phyloP scores from a whole-genome alignment of 1,140 invertebrate species.

The Stegodyphus mimosarum region DNA sequence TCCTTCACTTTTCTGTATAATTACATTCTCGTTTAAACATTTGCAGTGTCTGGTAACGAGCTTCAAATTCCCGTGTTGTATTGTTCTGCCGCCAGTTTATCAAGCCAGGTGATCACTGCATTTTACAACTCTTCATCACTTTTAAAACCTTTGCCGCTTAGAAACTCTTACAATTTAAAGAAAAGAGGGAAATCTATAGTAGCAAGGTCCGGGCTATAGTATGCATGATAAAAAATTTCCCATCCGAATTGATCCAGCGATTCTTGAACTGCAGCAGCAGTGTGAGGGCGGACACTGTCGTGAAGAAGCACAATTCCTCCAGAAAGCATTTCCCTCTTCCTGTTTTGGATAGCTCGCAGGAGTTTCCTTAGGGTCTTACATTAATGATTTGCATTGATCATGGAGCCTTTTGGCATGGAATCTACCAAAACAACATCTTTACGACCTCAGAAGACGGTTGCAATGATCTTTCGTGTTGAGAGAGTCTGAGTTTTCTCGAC shows the following conservation, averaged over 20 bases:
- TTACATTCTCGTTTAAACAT: no score
- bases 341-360: neutral
- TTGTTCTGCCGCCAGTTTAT: neutral
- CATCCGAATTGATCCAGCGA: no score
- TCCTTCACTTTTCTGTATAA: no score
- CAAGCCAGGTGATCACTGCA: neutral
- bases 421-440: neutral
- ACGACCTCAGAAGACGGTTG: neutral
- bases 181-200: no score
- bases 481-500: no score
- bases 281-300: neutral
- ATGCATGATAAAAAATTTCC: no score
- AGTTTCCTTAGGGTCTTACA: neutral
- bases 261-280: no score
- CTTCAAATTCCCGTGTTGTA: no score
- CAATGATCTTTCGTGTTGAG: no score
- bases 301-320: neutral
- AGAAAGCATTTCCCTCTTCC: neutral
- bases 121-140: neutral
- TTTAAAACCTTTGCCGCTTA: neutral
- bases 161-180: no score
- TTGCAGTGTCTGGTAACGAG: no score
- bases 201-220: no score
- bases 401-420: neutral
- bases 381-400: neutral